A percentile compares a stretch with the other conserved stretches of the same genome.
phyloP scores from a whole-genome alignment of 1,140 invertebrate species.

The Spodoptera litura region DNA sequence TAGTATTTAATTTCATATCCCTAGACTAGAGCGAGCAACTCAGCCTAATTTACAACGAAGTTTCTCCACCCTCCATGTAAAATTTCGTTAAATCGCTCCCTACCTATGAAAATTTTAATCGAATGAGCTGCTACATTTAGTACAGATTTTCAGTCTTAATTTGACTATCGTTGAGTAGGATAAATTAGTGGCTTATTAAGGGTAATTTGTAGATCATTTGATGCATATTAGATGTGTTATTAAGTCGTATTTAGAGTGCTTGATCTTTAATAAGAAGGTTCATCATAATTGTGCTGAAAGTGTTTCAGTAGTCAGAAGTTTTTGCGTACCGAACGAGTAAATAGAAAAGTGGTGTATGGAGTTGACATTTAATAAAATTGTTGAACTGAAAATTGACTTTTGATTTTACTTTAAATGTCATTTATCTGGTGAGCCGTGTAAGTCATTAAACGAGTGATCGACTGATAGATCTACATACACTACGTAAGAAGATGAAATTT shows the following conservation, averaged over 20 bases:
- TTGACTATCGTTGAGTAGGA: slow-evolving; percentile 20
- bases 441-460: too few species aligned
- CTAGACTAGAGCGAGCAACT: slow-evolving; percentile 19
- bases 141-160: slow-evolving; percentile 13
- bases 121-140: slow-evolving; percentile 8
- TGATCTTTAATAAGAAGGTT: too few species aligned
- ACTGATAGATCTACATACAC: too few species aligned
- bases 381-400: too few species aligned
- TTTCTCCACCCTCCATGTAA: slow-evolving; percentile 22
- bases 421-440: too few species aligned
- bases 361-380: too few species aligned
- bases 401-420: too few species aligned
- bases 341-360: too few species aligned
- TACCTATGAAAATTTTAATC: slow-evolving; percentile 28
- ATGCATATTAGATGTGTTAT: background rate
- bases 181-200: background rate
- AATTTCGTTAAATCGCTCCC: slow-evolving; percentile 35
- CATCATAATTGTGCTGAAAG: too few species aligned
- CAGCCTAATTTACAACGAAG: slow-evolving; percentile 32
- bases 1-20: slow-evolving; percentile 40
- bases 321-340: too few species aligned
- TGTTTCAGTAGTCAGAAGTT: too few species aligned
- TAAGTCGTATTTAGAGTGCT: background rate
- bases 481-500: too few species aligned
- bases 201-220: background rate